Conservation (phyloP, 2,797 vertebrate species). For the Trichosurus vulpecula region DNA sequence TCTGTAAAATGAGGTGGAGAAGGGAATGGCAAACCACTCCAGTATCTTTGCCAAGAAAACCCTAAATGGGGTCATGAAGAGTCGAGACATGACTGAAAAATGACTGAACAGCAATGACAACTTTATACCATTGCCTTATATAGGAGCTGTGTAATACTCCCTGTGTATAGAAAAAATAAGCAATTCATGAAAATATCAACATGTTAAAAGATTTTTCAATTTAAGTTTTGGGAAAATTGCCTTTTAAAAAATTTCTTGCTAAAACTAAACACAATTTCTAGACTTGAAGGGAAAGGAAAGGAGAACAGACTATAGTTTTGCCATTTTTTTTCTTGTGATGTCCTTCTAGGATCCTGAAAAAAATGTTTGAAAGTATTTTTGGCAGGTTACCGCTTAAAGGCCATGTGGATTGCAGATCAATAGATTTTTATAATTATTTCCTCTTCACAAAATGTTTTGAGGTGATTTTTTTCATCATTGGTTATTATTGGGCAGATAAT, state of each 20-base stretch:
- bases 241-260: neutral
- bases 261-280: neutral
- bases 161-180: neutral
- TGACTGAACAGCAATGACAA: neutral
- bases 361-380: constrained; percentile 47
- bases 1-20: neutral
- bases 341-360: constrained; percentile 33
- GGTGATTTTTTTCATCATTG: constrained; percentile 1
- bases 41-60: neutral
- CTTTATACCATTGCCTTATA: neutral
- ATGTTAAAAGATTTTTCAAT: neutral
- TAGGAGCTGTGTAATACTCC: neutral
- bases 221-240: neutral
- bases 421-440: constrained; percentile 6
- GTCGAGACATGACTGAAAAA: neutral
- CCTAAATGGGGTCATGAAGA: neutral
- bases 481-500: constrained; percentile 7
- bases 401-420: neutral
- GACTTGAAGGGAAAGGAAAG: neutral
- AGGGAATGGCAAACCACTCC: neutral
- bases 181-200: neutral
- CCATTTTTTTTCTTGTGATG: constrained; percentile 44
- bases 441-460: neutral
- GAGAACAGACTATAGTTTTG: neutral
- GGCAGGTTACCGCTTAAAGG: neutral